These are phyloP conservation scores for Cotesia glomerata DNA, from an alignment of 1,140 invertebrate species.

Conservation along the genomic window DNA sequence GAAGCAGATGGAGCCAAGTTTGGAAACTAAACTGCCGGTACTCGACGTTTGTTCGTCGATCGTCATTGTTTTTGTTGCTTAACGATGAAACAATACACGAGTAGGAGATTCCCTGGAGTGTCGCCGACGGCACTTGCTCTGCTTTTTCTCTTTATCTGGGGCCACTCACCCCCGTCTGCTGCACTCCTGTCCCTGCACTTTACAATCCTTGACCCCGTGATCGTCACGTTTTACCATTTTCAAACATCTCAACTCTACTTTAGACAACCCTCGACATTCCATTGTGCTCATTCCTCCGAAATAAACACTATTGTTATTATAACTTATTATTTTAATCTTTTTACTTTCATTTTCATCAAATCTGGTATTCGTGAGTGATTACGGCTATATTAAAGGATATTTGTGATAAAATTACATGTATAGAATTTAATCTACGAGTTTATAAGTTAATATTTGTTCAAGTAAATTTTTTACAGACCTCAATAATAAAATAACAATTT, in stretches of 20 bases:
- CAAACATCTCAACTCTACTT: not conserved
- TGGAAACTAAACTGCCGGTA: constrained; percentile 18
- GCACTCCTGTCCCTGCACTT: not conserved
- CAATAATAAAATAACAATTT: too few relatives aligned
- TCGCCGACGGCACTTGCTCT: constrained; percentile 3
- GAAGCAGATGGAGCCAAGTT: not conserved
- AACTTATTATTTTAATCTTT: too few relatives aligned
- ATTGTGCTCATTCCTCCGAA: not conserved
- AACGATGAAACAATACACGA: constrained; percentile 30
- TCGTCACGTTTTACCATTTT: constrained; percentile 19
- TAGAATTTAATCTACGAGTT: too few relatives aligned
- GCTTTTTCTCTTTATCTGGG: not conserved
- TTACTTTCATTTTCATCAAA: not conserved
- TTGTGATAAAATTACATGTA: too few relatives aligned
- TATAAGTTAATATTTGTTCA: too few relatives aligned
- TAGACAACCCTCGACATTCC: not conserved
- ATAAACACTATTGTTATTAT: too few relatives aligned
- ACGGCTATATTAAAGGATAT: too few relatives aligned
- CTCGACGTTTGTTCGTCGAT: constrained; percentile 28
- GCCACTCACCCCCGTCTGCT: not conserved
- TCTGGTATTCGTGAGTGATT: too few relatives aligned
- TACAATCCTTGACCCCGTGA: constrained; percentile 6
- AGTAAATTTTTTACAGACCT: too few relatives aligned
- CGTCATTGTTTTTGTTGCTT: constrained; percentile 32
- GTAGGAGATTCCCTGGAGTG: constrained; percentile 17